Base-by-base conservation (phyloP, 2,113 vertebrate genomes). In the Passer domesticus region DNA sequence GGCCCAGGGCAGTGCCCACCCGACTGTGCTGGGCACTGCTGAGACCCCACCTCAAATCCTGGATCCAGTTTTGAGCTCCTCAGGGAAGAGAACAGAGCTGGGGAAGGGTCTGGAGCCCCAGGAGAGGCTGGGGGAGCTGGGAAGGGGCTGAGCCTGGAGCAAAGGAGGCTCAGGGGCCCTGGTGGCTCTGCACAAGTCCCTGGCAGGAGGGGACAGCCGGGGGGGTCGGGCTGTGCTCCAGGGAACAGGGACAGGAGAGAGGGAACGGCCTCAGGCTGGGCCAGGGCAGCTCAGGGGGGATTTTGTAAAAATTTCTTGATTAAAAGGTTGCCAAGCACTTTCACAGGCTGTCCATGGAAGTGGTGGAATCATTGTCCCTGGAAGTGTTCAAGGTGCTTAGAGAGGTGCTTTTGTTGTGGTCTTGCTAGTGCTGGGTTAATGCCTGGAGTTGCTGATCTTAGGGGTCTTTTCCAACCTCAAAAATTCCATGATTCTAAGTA, bases 11-110 rank as follows among this genome's bases (percentile, higher is more conserved):
- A 75, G 35, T 66, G 60, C 10, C 28, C 28, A 41, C 6, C 14
- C 59, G 41, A 7, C n/a, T 55, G 33, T 55, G 28, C 28, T 73
- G 58, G 18, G 30, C 55, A 43, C 15, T 70, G 9, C 20, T 63
- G 47, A 37, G 58, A 35, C 8, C 13, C 24, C 35, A 31, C 16
- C 24, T 76, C 31, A 35, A 49, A 67, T 21, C 25, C 37, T 43
- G 53, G 23, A 43, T 59, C 31, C 30, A 76, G 7, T 58, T 67
- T 17, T 43, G 35, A 15, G 31, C 13, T 13, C 21, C 31, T 43
- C 62, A 50, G 10, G 25, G 21, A 25, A 76, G 7, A 16, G 52
- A 67, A 25, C 0, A 0, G 44, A 50, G 6, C 44, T 76, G 44
- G 15, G 13, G 9, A 67, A 67, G 52, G 31, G 52, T 0, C 2